Evolutionary conservation across 2,888 invertebrate genomes (phyloP).

Genomic region (Oxytorus armatus): DNA sequence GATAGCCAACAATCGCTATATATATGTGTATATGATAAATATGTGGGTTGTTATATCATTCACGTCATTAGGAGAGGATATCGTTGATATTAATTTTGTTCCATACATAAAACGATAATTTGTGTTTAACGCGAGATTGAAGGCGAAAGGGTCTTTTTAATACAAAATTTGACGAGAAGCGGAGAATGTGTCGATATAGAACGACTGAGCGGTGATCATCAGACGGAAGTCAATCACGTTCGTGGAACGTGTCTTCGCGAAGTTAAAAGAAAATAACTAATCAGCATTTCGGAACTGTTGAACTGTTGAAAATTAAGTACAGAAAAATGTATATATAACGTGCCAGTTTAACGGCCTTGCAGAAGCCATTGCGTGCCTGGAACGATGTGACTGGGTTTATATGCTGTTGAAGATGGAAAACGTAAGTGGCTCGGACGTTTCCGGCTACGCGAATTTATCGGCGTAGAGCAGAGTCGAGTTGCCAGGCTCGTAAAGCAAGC

Average conservation of each 20-base stretch:
- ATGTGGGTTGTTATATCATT: too few relatives aligned
- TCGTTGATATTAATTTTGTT: not conserved
- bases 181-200: too few relatives aligned
- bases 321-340: not conserved
- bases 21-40: not conserved
- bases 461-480: conserved; percentile 24
- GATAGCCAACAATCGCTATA: not conserved
- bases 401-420: conserved; percentile 52
- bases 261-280: too few relatives aligned
- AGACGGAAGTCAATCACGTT: too few relatives aligned
- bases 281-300: too few relatives aligned
- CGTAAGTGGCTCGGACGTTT: conserved; percentile 59
- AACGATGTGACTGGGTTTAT: conserved; percentile 7
- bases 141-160: too few relatives aligned
- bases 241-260: too few relatives aligned
- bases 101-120: not conserved
- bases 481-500: conserved; percentile 51
- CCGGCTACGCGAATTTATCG: conserved; percentile 55
- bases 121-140: too few relatives aligned
- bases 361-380: not conserved
- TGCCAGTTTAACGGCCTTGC: not conserved
- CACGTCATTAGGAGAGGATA: conserved; percentile 12
- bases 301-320: too few relatives aligned
- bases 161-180: too few relatives aligned
- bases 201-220: too few relatives aligned